These are phyloP conservation scores for Myotis davidii DNA, from an alignment of 2,113 vertebrate genomes.

Conservation along the genomic window DNA sequence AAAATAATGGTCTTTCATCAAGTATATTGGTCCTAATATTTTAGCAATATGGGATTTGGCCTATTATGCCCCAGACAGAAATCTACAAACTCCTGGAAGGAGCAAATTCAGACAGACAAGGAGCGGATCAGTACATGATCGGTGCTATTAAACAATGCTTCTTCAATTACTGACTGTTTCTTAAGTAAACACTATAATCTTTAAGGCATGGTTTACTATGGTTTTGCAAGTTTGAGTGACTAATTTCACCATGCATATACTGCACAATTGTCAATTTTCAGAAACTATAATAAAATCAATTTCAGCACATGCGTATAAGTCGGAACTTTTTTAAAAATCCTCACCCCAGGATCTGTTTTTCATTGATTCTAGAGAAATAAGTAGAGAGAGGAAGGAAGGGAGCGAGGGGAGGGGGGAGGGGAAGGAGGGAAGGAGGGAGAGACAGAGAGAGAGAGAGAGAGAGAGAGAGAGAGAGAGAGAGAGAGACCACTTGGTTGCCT, in stretches of 20 bases:
- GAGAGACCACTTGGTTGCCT: too few species aligned
- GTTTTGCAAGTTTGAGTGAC: not conserved
- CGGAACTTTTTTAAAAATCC: not conserved
- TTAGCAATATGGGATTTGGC: constrained; percentile 26
- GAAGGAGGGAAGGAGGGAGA: too few species aligned
- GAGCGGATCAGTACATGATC: not conserved
- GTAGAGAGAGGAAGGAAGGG: too few species aligned
- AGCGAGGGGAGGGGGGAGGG: too few species aligned
- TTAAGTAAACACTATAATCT: constrained; percentile 27
- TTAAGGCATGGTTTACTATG: constrained; percentile 15
- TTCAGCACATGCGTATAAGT: not conserved
- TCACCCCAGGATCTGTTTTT: too few species aligned
- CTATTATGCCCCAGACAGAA: constrained; percentile 38
- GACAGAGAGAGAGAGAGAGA: too few species aligned
- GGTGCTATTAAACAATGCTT: constrained; percentile 13
- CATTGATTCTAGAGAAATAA: too few species aligned
- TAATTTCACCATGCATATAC: not conserved
- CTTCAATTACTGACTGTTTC: constrained; percentile 26
- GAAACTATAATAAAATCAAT: constrained; percentile 24
- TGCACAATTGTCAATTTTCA: constrained; percentile 37
- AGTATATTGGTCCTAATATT: not conserved
- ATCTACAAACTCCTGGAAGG: constrained; percentile 7
- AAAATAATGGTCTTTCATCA: constrained; percentile 42
- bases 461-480: too few species aligned
- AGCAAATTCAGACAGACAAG: constrained; percentile 34